A percentile compares a stretch with the other conserved stretches of the same genome.
These are phyloP conservation scores for Centrocercus urophasianus DNA, from an alignment of 2,113 vertebrate genomes.

Conservation along the genomic window DNA sequence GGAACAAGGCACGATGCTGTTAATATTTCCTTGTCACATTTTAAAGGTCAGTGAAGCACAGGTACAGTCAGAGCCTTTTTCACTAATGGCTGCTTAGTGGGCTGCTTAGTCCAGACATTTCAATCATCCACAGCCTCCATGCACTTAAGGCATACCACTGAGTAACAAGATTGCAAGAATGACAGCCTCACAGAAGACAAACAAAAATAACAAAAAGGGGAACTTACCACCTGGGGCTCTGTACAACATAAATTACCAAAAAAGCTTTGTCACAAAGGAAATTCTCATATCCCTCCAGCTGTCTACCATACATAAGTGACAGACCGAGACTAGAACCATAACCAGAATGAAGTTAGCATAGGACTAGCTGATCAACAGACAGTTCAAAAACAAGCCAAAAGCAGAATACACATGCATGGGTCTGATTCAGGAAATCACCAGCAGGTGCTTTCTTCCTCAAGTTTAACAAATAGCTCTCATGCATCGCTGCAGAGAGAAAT, in stretches of 20 bases:
- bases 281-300: neutral
- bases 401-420: neutral
- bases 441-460: neutral
- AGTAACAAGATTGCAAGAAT: neutral
- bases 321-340: neutral
- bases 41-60: neutral
- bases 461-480: neutral
- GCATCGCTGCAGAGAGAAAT: neutral
- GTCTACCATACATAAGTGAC: fast-evolving
- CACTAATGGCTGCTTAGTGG: neutral
- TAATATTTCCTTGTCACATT: neutral
- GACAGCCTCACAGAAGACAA: neutral
- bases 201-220: neutral
- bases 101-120: neutral
- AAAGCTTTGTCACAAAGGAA: neutral
- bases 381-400: neutral
- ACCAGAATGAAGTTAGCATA: neutral
- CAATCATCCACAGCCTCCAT: neutral
- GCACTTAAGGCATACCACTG: neutral
- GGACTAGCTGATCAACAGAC: neutral
- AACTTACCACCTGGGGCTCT: fast-evolving
- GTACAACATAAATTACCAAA: neutral
- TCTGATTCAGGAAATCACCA: neutral
- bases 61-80: neutral
- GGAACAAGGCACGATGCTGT: neutral